phyloP scores from a whole-genome alignment of 2,888 invertebrate genomes.

The Hirtodrosophila alboralis region DNA sequence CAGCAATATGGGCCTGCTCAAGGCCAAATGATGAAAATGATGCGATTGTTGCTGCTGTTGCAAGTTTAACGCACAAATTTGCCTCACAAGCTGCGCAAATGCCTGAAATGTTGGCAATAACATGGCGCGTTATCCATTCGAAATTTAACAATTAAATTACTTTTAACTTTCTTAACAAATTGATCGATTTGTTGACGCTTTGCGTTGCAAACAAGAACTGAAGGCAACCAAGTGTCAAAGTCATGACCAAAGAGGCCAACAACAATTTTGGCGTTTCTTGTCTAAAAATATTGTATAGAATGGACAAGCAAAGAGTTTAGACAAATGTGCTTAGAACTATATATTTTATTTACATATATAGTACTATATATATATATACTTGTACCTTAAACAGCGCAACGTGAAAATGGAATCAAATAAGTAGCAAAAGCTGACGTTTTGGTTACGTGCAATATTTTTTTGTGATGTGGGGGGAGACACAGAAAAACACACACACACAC shows the following conservation, averaged over 20 bases:
- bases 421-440: constrained; percentile 37
- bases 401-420: constrained; percentile 43
- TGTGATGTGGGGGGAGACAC: neutral
- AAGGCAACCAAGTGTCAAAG: constrained; percentile 61
- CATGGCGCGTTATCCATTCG: constrained; percentile 48
- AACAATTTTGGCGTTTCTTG: constrained; percentile 27
- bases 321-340: constrained; percentile 29
- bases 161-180: too few species aligned
- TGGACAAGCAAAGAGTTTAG: constrained; percentile 3
- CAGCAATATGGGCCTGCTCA: constrained; percentile 28
- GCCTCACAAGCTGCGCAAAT: constrained; percentile 66
- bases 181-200: constrained; percentile 38
- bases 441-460: constrained; percentile 33
- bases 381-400: constrained; percentile 27
- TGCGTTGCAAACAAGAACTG: constrained; percentile 47
- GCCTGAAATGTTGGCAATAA: constrained; percentile 76
- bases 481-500: constrained; percentile 17
- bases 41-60: constrained; percentile 36
- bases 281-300: constrained; percentile 15
- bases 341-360: constrained; percentile 2
- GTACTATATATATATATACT: constrained; percentile 14
- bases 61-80: constrained; percentile 62
- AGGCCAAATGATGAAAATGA: constrained; percentile 34
- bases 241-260: constrained; percentile 66
- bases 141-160: constrained; percentile 18